A percentile compares a stretch with the other conserved stretches of the same genome.
phyloP scores from a whole-genome alignment of 2,113 vertebrate genomes.

The Promerops cafer region DNA sequence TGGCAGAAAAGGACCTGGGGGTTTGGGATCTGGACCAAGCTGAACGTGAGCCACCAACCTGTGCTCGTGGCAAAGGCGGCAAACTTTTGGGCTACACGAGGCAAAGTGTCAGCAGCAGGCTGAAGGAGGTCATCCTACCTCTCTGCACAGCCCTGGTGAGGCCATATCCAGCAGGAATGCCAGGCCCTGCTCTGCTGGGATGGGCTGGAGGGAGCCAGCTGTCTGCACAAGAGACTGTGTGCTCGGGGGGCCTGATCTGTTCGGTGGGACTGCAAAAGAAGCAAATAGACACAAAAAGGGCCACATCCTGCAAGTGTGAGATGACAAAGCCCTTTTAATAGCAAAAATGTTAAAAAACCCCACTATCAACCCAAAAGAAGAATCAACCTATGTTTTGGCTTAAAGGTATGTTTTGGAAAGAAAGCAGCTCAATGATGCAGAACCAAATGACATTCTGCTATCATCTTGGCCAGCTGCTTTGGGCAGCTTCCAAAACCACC shows the following conservation, averaged over 20 bases:
- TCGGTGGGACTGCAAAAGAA: not conserved
- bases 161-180: not conserved
- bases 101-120: not conserved
- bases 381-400: not conserved
- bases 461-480: not conserved
- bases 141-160: not conserved
- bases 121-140: not conserved
- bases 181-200: not conserved
- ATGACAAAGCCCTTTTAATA: not conserved
- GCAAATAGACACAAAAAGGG: not conserved
- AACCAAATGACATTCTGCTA: not conserved
- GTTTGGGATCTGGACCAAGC: not conserved
- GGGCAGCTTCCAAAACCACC: not conserved
- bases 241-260: not conserved
- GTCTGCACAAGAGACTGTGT: rapidly evolving
- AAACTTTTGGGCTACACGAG: not conserved
- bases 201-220: not conserved
- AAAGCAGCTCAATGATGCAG: not conserved
- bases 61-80: not conserved
- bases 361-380: not conserved
- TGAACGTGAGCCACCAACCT: not conserved
- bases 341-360: not conserved
- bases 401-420: not conserved
- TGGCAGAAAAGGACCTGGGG: too few relatives aligned
- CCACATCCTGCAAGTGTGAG: not conserved